Evolutionary conservation across 92 coral and sea anemone species (phyloP).

Genomic region (Palythoa caribaeorum): DNA sequence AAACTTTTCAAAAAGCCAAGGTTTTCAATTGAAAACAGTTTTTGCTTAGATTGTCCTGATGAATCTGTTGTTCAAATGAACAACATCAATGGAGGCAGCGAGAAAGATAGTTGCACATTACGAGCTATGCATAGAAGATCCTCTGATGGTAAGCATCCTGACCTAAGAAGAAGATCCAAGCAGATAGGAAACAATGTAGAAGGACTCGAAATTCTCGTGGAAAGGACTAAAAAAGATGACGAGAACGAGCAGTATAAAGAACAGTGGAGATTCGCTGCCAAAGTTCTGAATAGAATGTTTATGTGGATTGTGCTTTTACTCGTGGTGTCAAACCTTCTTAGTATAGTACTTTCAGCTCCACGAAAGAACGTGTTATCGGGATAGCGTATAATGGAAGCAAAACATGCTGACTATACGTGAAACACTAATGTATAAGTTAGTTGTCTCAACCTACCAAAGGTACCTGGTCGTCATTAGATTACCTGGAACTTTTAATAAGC

Average conservation of each 20-base stretch:
- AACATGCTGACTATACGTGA: background rate
- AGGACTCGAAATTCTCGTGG: conserved; percentile 78
- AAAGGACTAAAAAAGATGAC: conserved; percentile 79
- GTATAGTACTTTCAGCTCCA: conserved; percentile 81
- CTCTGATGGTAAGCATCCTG: conserved; percentile 36
- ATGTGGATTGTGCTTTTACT: conserved; percentile 84
- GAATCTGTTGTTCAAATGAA: conserved; percentile 63
- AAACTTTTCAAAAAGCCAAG: conserved; percentile 54
- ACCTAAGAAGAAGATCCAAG: conserved; percentile 52
- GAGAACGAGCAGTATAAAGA: conserved; percentile 75
- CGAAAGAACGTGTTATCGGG: conserved; percentile 60
- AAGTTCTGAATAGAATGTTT: conserved; percentile 79
- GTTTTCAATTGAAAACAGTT: conserved; percentile 65
- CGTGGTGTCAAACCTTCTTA: conserved; percentile 81
- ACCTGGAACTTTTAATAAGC: background rate
- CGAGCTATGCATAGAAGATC: conserved; percentile 53
- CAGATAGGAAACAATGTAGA: conserved; percentile 59
- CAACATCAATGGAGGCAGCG: conserved; percentile 39
- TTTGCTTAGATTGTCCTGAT: conserved; percentile 62
- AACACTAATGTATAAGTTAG: background rate
- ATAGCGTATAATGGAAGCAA: background rate
- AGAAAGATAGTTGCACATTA: conserved; percentile 49
- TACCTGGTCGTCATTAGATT: background rate
- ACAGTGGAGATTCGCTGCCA: conserved; percentile 91
- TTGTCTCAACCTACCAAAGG: background rate